phyloP scores from a whole-genome alignment of 1,140 invertebrate species.

The Cherax quadricarinatus region DNA sequence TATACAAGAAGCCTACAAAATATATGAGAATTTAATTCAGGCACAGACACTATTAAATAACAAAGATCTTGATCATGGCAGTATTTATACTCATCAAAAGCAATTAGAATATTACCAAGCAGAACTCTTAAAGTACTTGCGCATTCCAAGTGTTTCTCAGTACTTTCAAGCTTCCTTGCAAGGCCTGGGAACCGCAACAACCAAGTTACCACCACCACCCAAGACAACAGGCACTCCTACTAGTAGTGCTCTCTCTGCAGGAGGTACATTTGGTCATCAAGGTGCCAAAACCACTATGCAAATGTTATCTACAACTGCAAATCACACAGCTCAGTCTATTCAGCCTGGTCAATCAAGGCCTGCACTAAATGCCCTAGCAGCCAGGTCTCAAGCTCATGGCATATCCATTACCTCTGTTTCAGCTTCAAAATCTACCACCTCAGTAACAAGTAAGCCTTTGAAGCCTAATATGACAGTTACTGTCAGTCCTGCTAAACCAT shows the following conservation, averaged over 20 bases:
- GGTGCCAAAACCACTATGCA: neutral
- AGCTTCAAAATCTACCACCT: neutral
- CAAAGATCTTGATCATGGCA: conserved; percentile 47
- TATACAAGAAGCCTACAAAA: conserved; percentile 69
- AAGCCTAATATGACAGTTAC: conserved; percentile 59
- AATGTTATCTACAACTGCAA: neutral
- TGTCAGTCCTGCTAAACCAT: conserved; percentile 41
- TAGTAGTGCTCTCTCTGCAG: neutral
- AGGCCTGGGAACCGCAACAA: conserved; percentile 50
- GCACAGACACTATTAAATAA: conserved; percentile 57
- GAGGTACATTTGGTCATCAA: neutral
- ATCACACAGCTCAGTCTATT: neutral
- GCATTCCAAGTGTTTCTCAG: conserved; percentile 68
- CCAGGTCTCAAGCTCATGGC: conserved; percentile 48
- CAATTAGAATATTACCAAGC: conserved; percentile 56
- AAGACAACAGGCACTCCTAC: neutral
- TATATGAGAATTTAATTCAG: conserved; percentile 69
- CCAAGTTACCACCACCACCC: conserved; percentile 67
- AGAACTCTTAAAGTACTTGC: conserved; percentile 66
- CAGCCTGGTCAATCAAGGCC: neutral
- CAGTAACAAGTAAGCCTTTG: neutral
- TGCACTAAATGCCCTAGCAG: conserved; percentile 22
- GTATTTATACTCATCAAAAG: conserved; percentile 43
- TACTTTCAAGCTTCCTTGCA: conserved; percentile 69
- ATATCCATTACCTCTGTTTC: conserved; percentile 58